These are phyloP conservation scores for Yponomeuta evonymella DNA, from an alignment of 2,888 invertebrate genomes.

Conservation along the genomic window DNA sequence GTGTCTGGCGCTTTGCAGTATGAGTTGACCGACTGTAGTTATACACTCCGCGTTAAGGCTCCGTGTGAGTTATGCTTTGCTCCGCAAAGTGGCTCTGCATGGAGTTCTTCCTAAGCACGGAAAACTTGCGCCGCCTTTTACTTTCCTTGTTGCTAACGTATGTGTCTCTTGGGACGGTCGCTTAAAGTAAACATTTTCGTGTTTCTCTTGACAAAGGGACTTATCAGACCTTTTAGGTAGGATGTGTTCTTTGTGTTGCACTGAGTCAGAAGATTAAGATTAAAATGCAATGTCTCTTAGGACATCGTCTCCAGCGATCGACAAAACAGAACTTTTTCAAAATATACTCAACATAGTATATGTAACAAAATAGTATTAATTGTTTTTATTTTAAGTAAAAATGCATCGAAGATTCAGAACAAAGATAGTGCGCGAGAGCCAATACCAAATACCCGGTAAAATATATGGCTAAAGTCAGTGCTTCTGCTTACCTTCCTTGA, in stretches of 20 bases:
- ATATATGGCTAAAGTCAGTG: too few species aligned
- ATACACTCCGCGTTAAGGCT: neutral
- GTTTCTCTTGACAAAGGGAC: neutral
- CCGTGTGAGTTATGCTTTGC: neutral
- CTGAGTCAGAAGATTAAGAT: too few species aligned
- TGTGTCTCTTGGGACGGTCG: neutral
- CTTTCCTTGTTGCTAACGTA: neutral
- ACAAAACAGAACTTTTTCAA: too few species aligned
- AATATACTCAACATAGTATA: too few species aligned
- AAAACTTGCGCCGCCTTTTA: neutral
- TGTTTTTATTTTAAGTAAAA: too few species aligned
- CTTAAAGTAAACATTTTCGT: neutral
- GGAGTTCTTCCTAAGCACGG: neutral
- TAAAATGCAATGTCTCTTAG: too few species aligned
- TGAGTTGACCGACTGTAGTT: neutral
- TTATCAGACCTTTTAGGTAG: neutral
- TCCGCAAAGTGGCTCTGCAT: neutral
- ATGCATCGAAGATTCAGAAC: too few species aligned
- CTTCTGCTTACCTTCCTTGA: too few species aligned
- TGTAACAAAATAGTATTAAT: too few species aligned
- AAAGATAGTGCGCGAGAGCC: too few species aligned
- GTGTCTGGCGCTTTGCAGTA: neutral
- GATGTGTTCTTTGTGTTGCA: neutral
- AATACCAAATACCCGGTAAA: too few species aligned
- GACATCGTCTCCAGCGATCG: too few species aligned